Conservation (phyloP, 2,888 invertebrate species). For the Tipula helvola region DNA sequence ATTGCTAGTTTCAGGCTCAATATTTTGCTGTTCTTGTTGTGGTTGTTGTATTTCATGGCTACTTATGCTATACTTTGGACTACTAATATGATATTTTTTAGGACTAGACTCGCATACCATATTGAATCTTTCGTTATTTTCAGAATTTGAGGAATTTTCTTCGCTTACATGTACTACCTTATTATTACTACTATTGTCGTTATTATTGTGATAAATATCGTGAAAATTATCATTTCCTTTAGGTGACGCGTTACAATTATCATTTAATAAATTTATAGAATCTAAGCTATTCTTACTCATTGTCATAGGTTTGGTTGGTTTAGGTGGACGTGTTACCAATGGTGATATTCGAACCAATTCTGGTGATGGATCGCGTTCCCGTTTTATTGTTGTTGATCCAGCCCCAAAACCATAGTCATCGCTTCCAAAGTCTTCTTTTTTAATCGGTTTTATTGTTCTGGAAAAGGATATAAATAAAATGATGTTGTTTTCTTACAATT, state of each 20-base stretch:
- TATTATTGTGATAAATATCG: background rate
- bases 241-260: background rate
- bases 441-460: slow-evolving; percentile 13
- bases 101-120: background rate
- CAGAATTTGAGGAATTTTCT: slow-evolving; percentile 7
- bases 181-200: background rate
- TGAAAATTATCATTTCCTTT: slow-evolving; percentile 7
- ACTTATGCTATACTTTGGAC: background rate
- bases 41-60: background rate
- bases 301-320: slow-evolving; percentile 31
- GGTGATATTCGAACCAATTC: slow-evolving; percentile 76
- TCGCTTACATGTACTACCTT: background rate
- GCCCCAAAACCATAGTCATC: slow-evolving; percentile 13
- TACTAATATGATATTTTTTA: background rate
- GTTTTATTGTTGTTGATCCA: slow-evolving; percentile 16
- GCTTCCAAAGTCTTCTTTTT: slow-evolving; percentile 7
- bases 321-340: slow-evolving; percentile 67
- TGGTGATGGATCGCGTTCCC: slow-evolving; percentile 56
- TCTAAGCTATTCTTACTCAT: slow-evolving; percentile 9
- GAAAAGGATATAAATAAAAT: background rate
- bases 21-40: background rate
- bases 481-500: too few species aligned
- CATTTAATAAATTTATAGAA: background rate
- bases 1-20: background rate
- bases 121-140: background rate